A percentile compares a stretch with the other conserved stretches of the same genome.
Evolutionary conservation across 2,888 invertebrate species (phyloP).

Genomic region (Parochlus steinenii): DNA sequence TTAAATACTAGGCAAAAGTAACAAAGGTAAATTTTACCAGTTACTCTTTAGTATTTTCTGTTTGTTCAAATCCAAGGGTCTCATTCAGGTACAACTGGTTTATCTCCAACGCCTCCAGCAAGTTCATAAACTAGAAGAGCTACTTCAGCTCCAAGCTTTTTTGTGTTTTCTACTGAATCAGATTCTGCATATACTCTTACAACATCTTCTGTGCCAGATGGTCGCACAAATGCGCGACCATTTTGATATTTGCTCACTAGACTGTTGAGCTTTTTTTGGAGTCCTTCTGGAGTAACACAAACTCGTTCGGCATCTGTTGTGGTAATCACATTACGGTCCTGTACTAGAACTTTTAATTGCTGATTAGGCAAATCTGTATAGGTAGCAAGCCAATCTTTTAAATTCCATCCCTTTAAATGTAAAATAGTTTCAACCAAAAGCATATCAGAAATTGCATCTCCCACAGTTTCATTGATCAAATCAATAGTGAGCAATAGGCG

Average conservation of each 20-base stretch:
- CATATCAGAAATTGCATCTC: slow-evolving; percentile 94
- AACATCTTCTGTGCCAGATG: slow-evolving; percentile 96
- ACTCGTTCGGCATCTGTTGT: slow-evolving; percentile 78
- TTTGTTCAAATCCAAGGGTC: too few species aligned
- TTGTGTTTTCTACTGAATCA: slow-evolving; percentile 49
- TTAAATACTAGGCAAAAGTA: too few species aligned
- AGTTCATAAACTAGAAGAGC: slow-evolving; percentile 55
- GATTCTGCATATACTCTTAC: slow-evolving; percentile 95
- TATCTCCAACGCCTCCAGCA: slow-evolving; percentile 62
- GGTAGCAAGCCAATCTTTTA: slow-evolving; percentile 59
- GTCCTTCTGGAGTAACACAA: slow-evolving; percentile 62
- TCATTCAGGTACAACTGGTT: slow-evolving; percentile 34
- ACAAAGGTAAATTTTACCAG: too few species aligned
- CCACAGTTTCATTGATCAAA: slow-evolving; percentile 86
- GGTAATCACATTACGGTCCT: slow-evolving; percentile 69
- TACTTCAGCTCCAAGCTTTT: slow-evolving; percentile 58
- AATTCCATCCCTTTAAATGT: slow-evolving; percentile 60
- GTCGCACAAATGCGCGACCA: slow-evolving; percentile 79
- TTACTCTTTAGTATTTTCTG: too few species aligned
- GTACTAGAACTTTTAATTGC: slow-evolving; percentile 73
- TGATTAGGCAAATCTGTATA: slow-evolving; percentile 80
- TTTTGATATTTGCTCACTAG: slow-evolving; percentile 48
- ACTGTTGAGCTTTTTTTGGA: slow-evolving; percentile 66
- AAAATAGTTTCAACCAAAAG: slow-evolving; percentile 84
- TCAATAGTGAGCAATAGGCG: slow-evolving; percentile 55